Evolutionary conservation across 2,888 invertebrate species (phyloP), one percentile per base, ranked within the genome.

Genomic region (Colostygia pectinataria): DNA sequence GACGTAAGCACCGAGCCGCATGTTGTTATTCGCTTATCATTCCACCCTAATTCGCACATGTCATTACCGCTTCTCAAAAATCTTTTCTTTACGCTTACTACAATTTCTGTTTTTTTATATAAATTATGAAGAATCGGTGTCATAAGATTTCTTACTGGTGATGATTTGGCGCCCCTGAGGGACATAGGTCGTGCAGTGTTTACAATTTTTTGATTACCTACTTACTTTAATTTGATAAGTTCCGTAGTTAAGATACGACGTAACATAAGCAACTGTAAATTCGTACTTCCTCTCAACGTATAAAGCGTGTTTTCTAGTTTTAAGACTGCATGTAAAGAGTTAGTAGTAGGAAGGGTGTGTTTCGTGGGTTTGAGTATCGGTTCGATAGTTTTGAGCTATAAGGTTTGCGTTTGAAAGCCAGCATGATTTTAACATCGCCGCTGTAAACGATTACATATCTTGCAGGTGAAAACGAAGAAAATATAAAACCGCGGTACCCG

Each of bases 401-500:
- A 20, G 61, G 56, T 61, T 63, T 58, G 59, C 59, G 10, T 59
- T 55, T 47, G 63, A 56, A 53, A 54, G 36, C 54, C 37, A 69
- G 77, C 75, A 80, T 77, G 75, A 64, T 50, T 55, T 41, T 40
- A 62, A 45, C 60, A 53, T 55, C 59, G 49, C 46, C 64, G 58
- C 63, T 76, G 72, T 86, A 72, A 86, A 84, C 64, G 68, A 73
- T 74, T 33, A 18, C 66, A 57, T 83, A 70, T 80, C 67, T 90
- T 90, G 65, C 90, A 90, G 90, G 90, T 90, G 87, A 85, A 73
- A 82, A 77, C 66, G 88, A 89, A 65, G 90, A 90, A 77, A 90
- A 90, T 79, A 71, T 69, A 80, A 80, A 76, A 71, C 87, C 85
- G 59, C 79, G 72, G 67, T 82, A 83, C 68, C 71, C 71, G 51